phyloP scores from a whole-genome alignment of 2,888 invertebrate species.

The Mechanitis messenoides region DNA sequence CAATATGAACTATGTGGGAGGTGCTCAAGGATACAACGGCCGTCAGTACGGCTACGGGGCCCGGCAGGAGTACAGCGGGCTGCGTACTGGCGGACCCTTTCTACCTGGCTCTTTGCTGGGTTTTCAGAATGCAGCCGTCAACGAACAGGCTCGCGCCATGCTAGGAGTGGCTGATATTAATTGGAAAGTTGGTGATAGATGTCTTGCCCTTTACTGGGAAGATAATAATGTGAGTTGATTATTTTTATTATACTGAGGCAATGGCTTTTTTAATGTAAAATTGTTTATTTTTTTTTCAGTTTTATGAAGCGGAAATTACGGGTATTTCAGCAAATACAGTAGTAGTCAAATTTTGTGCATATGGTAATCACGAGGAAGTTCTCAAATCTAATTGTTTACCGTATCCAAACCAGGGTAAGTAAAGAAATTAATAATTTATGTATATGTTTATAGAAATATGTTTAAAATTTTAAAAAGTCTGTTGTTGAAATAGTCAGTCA shows the following conservation, averaged over 20 bases:
- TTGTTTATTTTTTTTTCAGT: conserved; percentile 67
- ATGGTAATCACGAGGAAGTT: conserved; percentile 94
- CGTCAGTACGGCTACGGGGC: conserved; percentile 50
- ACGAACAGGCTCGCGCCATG: conserved; percentile 73
- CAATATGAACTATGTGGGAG: conserved; percentile 46
- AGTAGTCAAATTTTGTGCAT: conserved; percentile 90
- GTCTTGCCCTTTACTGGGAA: conserved; percentile 95
- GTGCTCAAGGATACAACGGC: conserved; percentile 38
- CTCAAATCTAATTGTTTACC: conserved; percentile 88
- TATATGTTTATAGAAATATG: not conserved
- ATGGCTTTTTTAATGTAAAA: conserved; percentile 3
- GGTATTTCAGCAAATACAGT: conserved; percentile 89
- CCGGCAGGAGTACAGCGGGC: conserved; percentile 45
- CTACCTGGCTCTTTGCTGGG: conserved; percentile 65
- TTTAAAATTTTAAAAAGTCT: not conserved
- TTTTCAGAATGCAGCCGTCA: conserved; percentile 71
- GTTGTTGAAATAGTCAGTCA: too few species aligned
- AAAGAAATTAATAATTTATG: not conserved
- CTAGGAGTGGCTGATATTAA: conserved; percentile 72
- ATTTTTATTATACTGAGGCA: not conserved
- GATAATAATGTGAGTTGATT: conserved; percentile 83
- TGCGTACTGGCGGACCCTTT: conserved; percentile 56
- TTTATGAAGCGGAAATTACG: conserved; percentile 88
- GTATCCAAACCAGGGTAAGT: conserved; percentile 63
- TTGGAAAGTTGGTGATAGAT: conserved; percentile 89